A percentile compares a stretch with the other conserved stretches of the same genome.
These are phyloP conservation scores for Herminia tarsipennalis DNA, from an alignment of 2,888 invertebrate genomes.

Conservation along the genomic window DNA sequence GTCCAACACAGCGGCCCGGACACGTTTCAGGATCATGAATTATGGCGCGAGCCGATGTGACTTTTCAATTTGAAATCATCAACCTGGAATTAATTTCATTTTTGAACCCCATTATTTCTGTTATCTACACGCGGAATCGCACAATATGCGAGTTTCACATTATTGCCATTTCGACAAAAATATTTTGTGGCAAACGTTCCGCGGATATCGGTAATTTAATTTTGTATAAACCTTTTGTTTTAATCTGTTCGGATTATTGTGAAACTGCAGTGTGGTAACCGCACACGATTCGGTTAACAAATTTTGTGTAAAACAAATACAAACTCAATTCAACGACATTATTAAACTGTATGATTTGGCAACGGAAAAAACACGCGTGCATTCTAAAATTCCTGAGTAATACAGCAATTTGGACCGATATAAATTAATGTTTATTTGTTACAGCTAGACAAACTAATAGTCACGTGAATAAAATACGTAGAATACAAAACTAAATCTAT, in stretches of 20 bases:
- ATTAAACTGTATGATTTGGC: slow-evolving; percentile 4
- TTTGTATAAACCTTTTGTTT: slow-evolving; percentile 58
- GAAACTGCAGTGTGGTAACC: slow-evolving; percentile 38
- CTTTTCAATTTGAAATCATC: slow-evolving; percentile 87
- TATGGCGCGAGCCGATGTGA: slow-evolving; percentile 85
- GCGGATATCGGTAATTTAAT: slow-evolving; percentile 65
- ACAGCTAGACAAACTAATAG: slow-evolving; percentile 25
- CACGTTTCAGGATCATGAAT: slow-evolving; percentile 85
- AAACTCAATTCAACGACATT: slow-evolving; percentile 21
- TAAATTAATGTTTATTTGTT: slow-evolving; percentile 26
- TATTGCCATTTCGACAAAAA: slow-evolving; percentile 80
- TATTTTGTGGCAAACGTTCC: slow-evolving; percentile 69
- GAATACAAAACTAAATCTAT: slow-evolving; percentile 58
- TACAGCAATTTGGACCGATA: slow-evolving; percentile 7
- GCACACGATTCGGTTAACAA: slow-evolving; percentile 37
- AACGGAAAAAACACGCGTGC: neutral
- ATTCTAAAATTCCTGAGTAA: slow-evolving; percentile 1
- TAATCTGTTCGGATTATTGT: slow-evolving; percentile 48
- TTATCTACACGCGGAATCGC: slow-evolving; percentile 81
- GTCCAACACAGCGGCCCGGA: slow-evolving; percentile 82
- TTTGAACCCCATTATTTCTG: slow-evolving; percentile 86
- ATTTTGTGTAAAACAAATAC: slow-evolving; percentile 36
- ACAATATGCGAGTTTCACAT: slow-evolving; percentile 82
- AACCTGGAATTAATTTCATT: slow-evolving; percentile 86
- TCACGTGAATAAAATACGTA: slow-evolving; percentile 39